These are phyloP conservation scores for Patella vulgata DNA, from an alignment of 1,140 invertebrate species.

Conservation along the genomic window DNA sequence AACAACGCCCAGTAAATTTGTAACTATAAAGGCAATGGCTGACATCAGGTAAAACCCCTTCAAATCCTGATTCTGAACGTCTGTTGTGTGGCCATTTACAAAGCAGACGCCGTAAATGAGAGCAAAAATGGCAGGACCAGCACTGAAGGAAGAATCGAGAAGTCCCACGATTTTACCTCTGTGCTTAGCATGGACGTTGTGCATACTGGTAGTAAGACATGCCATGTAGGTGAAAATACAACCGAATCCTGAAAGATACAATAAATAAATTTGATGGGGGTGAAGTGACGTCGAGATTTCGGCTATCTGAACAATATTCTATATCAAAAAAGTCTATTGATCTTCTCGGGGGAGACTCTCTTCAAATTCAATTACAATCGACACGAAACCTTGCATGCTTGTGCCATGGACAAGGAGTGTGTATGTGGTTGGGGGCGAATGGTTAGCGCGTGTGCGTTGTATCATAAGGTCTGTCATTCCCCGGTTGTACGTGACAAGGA, in stretches of 20 bases:
- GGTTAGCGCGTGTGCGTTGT: no score
- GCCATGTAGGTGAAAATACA: constrained; percentile 8
- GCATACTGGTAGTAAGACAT: constrained; percentile 5
- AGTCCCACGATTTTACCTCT: constrained; percentile 8
- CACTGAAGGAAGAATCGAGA: constrained; percentile 13
- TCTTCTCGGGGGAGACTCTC: not conserved
- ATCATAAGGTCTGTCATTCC: no score
- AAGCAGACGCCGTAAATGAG: constrained; percentile 12
- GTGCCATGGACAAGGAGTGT: not conserved
- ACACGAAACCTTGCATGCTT: not conserved
- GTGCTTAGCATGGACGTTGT: constrained; percentile 8
- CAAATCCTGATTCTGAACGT: constrained; percentile 16
- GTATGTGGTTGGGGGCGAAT: not conserved
- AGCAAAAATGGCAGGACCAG: not conserved
- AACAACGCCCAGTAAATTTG: not conserved
- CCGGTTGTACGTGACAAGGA: no score
- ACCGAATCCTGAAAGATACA: constrained; percentile 5
- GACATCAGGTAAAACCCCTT: constrained; percentile 7
- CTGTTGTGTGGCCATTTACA: constrained; percentile 5
- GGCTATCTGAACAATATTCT: not conserved
- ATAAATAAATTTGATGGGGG: not conserved
- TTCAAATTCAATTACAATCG: not conserved
- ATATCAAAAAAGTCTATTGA: not conserved
- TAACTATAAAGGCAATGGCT: constrained; percentile 1
- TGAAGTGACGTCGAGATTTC: not conserved